These are phyloP conservation scores for Hydractinia echinata DNA, from an alignment of 30 jellyfish, hydroid and myxozoan species.

Conservation along the genomic window DNA sequence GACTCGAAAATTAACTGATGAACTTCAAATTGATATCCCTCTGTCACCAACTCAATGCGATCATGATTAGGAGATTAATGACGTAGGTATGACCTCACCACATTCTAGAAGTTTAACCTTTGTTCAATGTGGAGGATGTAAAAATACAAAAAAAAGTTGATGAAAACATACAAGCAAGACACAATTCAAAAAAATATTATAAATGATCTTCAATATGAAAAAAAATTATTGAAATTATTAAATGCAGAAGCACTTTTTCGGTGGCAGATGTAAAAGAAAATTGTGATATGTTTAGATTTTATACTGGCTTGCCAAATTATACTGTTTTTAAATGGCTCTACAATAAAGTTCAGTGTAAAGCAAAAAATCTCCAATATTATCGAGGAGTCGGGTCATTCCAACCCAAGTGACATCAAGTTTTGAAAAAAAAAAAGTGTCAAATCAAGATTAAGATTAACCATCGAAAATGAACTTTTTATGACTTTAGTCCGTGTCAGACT, in stretches of 20 bases:
- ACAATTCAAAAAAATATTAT: background rate
- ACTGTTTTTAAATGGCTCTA: slow-evolving; percentile 3
- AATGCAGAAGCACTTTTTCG: background rate
- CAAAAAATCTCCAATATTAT: background rate
- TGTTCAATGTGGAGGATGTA: background rate
- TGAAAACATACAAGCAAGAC: background rate
- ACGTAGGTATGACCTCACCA: background rate
- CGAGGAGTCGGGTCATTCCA: too few relatives aligned
- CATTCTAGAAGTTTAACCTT: background rate
- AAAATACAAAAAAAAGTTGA: background rate
- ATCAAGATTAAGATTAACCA: too few relatives aligned
- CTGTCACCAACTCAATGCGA: too few relatives aligned
- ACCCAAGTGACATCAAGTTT: too few relatives aligned
- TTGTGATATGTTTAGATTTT: background rate
- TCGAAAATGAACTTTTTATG: too few relatives aligned
- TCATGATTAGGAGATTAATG: too few relatives aligned
- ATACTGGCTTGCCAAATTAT: background rate
- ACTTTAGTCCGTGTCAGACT: too few relatives aligned
- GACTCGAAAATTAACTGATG: too few relatives aligned
- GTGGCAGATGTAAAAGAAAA: background rate
- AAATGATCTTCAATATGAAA: background rate
- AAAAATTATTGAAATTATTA: background rate
- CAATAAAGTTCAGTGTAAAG: background rate
- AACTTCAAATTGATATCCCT: too few relatives aligned
- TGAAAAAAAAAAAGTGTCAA: too few relatives aligned